Evolutionary conservation across 1,140 invertebrate genomes (phyloP).

Genomic region (Ooceraea biroi): DNA sequence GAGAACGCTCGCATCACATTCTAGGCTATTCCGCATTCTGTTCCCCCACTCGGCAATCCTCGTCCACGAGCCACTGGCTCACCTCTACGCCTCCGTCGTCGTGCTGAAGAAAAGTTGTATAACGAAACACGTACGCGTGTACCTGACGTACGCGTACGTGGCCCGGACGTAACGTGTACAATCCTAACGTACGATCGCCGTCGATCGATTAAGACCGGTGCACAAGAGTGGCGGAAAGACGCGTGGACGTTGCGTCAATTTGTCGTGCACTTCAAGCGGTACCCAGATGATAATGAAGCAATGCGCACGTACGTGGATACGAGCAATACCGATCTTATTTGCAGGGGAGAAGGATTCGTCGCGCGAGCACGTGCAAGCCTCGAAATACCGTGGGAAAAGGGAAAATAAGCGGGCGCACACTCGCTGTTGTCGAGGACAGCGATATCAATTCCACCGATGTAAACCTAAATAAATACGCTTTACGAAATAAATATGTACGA

Average conservation of each 20-base stretch:
- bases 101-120: constrained; percentile 81
- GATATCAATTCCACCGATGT: constrained; percentile 35
- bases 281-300: too few relatives aligned
- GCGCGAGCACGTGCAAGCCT: not conserved
- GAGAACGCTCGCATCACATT: constrained; percentile 85
- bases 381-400: constrained; percentile 47
- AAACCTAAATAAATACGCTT: too few relatives aligned
- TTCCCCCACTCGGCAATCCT: constrained; percentile 81
- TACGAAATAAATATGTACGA: too few relatives aligned
- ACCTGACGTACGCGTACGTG: constrained; percentile 59
- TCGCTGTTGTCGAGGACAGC: constrained; percentile 22
- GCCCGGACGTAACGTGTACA: constrained; percentile 5
- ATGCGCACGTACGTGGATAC: not conserved
- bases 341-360: constrained; percentile 12
- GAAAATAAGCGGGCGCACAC: constrained; percentile 24
- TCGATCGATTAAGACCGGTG: too few relatives aligned
- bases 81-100: constrained; percentile 79
- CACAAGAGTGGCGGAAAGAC: not conserved
- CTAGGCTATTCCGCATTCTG: constrained; percentile 87
- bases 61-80: constrained; percentile 79
- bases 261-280: too few relatives aligned
- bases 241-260: too few relatives aligned
- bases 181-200: too few relatives aligned
- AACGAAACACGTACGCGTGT: constrained; percentile 74
- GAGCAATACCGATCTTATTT: constrained; percentile 7